Evolutionary conservation across 2,797 vertebrate genomes (phyloP).

Genomic region (Lagorchestes hirsutus): DNA sequence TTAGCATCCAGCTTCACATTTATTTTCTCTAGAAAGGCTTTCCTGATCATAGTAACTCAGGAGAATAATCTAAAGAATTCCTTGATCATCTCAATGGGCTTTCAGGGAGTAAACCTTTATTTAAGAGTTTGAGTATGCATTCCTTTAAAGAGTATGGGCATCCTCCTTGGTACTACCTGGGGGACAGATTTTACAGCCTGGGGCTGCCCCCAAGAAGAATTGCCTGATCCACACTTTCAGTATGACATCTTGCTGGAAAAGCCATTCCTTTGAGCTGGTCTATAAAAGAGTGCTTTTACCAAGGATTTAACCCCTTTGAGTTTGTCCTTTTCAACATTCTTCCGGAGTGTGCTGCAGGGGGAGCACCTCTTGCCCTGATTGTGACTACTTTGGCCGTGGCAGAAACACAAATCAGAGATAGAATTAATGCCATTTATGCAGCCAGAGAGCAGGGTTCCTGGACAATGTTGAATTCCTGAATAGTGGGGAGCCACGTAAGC

Average conservation of each 20-base stretch:
- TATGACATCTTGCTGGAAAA: background rate
- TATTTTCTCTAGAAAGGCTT: background rate
- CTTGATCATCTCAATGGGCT: background rate
- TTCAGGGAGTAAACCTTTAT: background rate
- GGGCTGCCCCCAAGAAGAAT: background rate
- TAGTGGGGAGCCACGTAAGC: too few species aligned
- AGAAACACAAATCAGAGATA: too few species aligned
- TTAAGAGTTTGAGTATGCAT: background rate
- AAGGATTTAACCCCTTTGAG: too few species aligned
- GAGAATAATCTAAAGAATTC: background rate
- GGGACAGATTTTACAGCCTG: background rate
- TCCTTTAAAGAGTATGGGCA: background rate
- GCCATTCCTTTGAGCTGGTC: background rate
- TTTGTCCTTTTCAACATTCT: too few species aligned
- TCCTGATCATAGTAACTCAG: background rate
- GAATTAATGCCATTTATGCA: background rate
- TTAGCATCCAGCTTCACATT: background rate
- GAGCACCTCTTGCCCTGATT: too few species aligned
- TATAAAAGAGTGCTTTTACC: background rate
- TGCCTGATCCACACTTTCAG: background rate
- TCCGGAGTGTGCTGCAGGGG: too few species aligned
- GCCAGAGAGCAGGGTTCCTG: background rate
- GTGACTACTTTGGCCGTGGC: too few species aligned
- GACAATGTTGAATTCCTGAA: too few species aligned
- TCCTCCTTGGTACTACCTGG: background rate